Evolutionary conservation across 2,888 invertebrate species (phyloP), one percentile per base, ranked within the genome.

Genomic region (Eulithis prunata): DNA sequence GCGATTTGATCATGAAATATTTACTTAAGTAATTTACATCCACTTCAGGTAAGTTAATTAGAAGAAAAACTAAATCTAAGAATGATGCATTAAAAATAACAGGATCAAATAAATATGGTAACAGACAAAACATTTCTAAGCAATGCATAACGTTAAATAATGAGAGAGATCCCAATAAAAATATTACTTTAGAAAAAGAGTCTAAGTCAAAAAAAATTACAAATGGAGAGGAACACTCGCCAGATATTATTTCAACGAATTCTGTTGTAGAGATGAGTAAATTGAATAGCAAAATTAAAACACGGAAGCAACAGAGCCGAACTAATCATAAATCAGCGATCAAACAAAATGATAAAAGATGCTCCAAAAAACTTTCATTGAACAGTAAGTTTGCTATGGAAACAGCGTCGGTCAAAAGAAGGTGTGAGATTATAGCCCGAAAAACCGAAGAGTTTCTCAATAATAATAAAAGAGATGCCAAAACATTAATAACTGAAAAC

Each of bases 31-130:
- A 32, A 21, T 21, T 21, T 32, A 55, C 57, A 21, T 75, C 75
- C n/a, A 53, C 59, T 62, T 51, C 63, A 91, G 91, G 91, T 11
- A 89, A 86, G 74, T 64, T 80, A 41, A 75, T 81, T 4, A 90
- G 82, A 76, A 80, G 89, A 62, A 86, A 82, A 60, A 71, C 66
- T 5, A 82, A 76, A 43, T 76, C 73, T 55, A 68, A 63, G 41
- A 28, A 5, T 14, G 68, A 43, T 11, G 12, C 64, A 8, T 57
- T 69, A 49, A 73, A 74, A 64, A 32, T 51, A 47, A 61, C 58
- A 51, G 52, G 59, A 57, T 3, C 53, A 28, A 53, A 62, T 41
- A 38, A 32, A 12, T 56, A 64, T 52, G 63, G 62, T 43, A 13
- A 62, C 7, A 47, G 4, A 41, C 3, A 47, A 53, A n/a, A 47